Base-by-base conservation (phyloP, 2,888 invertebrate genomes). In the Leptinotarsa rubiginosa region DNA sequence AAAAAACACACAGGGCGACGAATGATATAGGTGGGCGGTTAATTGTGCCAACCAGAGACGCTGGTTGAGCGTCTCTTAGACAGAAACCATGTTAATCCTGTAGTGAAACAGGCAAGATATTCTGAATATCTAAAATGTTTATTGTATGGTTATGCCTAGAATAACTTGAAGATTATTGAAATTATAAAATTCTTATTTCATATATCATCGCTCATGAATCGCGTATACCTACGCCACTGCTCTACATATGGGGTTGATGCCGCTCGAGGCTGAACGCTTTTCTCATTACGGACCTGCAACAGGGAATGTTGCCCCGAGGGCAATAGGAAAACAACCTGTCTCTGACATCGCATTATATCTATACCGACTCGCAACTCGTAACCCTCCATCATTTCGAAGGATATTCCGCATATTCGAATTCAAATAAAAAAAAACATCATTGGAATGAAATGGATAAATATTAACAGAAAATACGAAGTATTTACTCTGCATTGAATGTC, bases 311-410 rank as follows among this genome's bases (percentile, higher is more conserved):
- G 82, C 84, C 85, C 84, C 70, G 75, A 72, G 81, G 86, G 83
- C 77, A 83, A 84, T 83, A 83, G 82, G 83, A 84, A 84, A 83
- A 83, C 83, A 80, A 77, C 79, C 76, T 83, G 83, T 73, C 79
- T 81, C 83, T 85, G 85, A 85, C 85, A 85, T 84, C 78, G 82
- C 80, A 84, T 84, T 83, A 83, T 83, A 82, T 80, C 80, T 79
- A 80, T 80, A 80, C 73, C 80, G 78, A 52, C 59, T 62, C 41
- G 50, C 41, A 67, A 78, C 78, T 75, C 78, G 78, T 75, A 70
- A 69, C 73, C 74, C 69, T 72, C 70, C 66, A 77, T 75, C 72
- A 69, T 49, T 69, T 65, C 22, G 49, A 68, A 70, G 62, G 41
- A 62, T 62, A 62, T 41, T 41, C 56, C 47, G 52, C 41, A 56